phyloP scores from a whole-genome alignment of 2,888 invertebrate genomes.

The Frankliniella fusca region DNA sequence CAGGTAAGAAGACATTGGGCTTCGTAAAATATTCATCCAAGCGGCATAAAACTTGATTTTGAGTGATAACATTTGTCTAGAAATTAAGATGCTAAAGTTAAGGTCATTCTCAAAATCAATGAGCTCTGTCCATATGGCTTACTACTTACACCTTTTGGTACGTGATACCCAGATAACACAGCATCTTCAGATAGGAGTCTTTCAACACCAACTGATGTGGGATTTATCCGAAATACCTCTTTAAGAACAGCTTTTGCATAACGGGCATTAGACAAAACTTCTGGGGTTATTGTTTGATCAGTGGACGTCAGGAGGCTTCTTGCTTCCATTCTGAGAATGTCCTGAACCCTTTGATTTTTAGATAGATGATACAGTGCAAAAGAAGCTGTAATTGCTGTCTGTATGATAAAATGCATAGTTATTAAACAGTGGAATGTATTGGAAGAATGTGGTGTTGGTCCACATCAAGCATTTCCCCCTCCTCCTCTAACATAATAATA shows the following conservation, averaged over 20 bases:
- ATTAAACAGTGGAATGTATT: too few relatives aligned
- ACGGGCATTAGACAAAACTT: conserved; percentile 57
- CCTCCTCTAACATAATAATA: conserved; percentile 29
- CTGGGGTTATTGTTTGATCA: conserved; percentile 52
- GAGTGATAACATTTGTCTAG: conserved; percentile 76
- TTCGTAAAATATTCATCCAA: conserved; percentile 65
- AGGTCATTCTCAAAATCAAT: too few relatives aligned
- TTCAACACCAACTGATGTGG: conserved; percentile 79
- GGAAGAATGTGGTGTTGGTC: too few relatives aligned
- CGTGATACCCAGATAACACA: conserved; percentile 64
- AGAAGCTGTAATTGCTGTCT: conserved; percentile 73
- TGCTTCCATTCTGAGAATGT: conserved; percentile 63
- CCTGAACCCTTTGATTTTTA: conserved; percentile 62
- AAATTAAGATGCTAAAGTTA: conserved; percentile 42
- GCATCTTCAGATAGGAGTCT: conserved; percentile 66
- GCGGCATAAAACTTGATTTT: conserved; percentile 76
- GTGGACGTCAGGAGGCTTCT: conserved; percentile 52
- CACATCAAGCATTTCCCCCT: too few relatives aligned
- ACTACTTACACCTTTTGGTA: conserved; percentile 68
- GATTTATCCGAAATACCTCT: conserved; percentile 76
- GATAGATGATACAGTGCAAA: conserved; percentile 78
- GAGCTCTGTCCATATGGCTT: too few relatives aligned
- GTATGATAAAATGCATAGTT: background rate
- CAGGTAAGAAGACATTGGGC: conserved; percentile 68
- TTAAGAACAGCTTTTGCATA: conserved; percentile 79